phyloP scores from a whole-genome alignment of 2,797 vertebrate species.

The Artibeus jamaicensis region DNA sequence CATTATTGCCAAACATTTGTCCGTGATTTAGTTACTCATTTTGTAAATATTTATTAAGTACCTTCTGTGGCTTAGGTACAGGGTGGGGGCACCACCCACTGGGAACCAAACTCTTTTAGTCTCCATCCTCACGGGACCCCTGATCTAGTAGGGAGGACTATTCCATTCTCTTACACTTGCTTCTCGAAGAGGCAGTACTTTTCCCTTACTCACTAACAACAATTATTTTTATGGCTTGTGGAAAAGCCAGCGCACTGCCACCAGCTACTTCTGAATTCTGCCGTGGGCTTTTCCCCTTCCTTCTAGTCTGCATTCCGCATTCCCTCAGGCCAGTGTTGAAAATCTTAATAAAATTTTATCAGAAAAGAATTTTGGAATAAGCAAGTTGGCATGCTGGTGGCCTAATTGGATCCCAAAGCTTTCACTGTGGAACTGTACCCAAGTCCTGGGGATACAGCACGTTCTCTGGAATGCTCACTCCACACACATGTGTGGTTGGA shows the following conservation, averaged over 20 bases:
- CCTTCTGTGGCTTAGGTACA: not conserved
- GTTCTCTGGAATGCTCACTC: constrained; percentile 22
- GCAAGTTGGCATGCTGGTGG: not conserved
- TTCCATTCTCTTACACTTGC: not conserved
- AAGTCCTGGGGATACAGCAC: not conserved
- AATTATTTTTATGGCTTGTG: not conserved
- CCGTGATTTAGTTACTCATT: not conserved
- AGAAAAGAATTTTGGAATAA: constrained; percentile 29
- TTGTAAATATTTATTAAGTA: constrained; percentile 18
- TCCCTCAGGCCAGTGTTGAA: constrained; percentile 15
- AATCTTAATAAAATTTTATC: constrained; percentile 29
- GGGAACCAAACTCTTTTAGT: not conserved
- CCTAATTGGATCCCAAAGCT: not conserved
- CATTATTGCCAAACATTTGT: constrained; percentile 17
- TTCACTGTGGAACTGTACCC: not conserved
- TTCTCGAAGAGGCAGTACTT: not conserved
- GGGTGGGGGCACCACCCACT: not conserved
- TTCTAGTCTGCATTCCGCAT: not conserved
- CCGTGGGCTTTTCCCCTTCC: not conserved
- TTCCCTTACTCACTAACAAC: not conserved
- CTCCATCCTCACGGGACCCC: not conserved
- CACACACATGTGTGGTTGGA: not conserved
- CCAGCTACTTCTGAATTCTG: not conserved
- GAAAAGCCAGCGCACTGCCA: not conserved
- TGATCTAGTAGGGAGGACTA: not conserved